These are phyloP conservation scores for Chelon labrosus DNA, from an alignment of 2,797 vertebrate species.

Conservation along the genomic window DNA sequence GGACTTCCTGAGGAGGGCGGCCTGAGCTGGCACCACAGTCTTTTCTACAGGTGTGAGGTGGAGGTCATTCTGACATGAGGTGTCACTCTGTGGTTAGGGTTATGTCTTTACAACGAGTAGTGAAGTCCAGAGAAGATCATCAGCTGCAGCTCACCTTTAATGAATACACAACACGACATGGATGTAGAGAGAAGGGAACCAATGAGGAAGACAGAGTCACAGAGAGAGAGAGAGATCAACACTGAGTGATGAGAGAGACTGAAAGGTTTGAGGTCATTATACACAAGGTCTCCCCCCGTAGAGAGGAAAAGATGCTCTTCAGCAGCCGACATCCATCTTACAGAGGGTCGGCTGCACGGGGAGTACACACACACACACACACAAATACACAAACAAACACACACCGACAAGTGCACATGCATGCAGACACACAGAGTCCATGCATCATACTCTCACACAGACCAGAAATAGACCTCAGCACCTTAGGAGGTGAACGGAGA, in stretches of 20 bases:
- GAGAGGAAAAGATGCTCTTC: conserved; percentile 55
- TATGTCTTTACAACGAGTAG: no score
- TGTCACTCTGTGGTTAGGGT: no score
- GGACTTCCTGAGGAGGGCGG: no score
- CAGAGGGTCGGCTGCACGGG: conserved; percentile 31
- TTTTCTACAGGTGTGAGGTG: no score
- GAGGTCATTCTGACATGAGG: no score
- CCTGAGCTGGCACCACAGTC: no score
- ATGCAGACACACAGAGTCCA: no score
- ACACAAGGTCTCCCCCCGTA: conserved; percentile 49
- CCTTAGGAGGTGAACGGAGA: background rate
- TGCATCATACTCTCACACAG: background rate
- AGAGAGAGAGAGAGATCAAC: conserved; percentile 14
- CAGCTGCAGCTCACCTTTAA: no score
- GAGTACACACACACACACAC: conserved; percentile 9
- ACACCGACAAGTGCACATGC: background rate
- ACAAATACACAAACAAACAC: background rate
- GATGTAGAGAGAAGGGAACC: no score
- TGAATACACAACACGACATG: no score
- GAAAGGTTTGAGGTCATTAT: conserved; percentile 60
- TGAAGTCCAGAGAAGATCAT: no score
- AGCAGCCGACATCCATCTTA: conserved; percentile 61
- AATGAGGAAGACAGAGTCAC: no score
- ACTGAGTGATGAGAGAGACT: conserved; percentile 47
- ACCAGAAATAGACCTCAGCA: conserved; percentile 31